Percentiles rank a stretch among this genome's conserved stretches.
phyloP scores from a whole-genome alignment of 2,888 invertebrate species.

The Agrotis exclamationis region DNA sequence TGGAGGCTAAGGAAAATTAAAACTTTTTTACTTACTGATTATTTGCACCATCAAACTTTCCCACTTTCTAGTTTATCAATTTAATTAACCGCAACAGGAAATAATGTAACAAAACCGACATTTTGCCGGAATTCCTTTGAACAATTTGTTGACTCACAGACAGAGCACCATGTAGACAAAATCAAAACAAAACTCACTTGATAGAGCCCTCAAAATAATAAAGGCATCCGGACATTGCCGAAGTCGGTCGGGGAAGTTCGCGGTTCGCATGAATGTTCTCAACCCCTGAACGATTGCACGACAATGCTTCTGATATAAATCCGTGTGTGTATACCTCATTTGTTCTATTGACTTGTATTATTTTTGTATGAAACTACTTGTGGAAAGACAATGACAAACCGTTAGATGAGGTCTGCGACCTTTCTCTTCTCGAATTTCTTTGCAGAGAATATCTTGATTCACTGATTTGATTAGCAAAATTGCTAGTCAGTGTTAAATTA shows the following conservation, averaged over 20 bases:
- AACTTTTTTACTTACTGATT: not conserved
- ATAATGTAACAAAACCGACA: not conserved
- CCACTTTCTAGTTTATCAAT: not conserved
- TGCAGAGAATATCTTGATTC: constrained; percentile 4
- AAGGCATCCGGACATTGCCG: constrained; percentile 80
- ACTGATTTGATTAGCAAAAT: constrained; percentile 3
- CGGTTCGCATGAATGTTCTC: constrained; percentile 80
- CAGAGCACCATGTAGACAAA: constrained; percentile 74
- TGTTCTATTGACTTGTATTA: constrained; percentile 61
- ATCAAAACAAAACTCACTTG: constrained; percentile 82
- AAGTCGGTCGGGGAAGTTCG: constrained; percentile 66
- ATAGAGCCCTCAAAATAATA: constrained; percentile 85
- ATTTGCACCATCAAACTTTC: not conserved
- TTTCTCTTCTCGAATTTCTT: constrained; percentile 8
- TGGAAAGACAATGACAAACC: constrained; percentile 62
- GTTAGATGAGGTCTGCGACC: constrained; percentile 48
- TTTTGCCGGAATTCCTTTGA: not conserved
- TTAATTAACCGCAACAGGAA: constrained; percentile 3
- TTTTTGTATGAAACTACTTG: constrained; percentile 46
- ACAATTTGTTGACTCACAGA: constrained; percentile 20
- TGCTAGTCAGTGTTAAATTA: not conserved
- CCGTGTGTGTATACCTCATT: constrained; percentile 68
- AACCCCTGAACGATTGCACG: constrained; percentile 78
- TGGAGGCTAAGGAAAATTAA: not conserved
- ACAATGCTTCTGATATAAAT: constrained; percentile 88